These are phyloP conservation scores for Drosophila emarginata DNA, from an alignment of 2,888 invertebrate genomes.

Conservation along the genomic window DNA sequence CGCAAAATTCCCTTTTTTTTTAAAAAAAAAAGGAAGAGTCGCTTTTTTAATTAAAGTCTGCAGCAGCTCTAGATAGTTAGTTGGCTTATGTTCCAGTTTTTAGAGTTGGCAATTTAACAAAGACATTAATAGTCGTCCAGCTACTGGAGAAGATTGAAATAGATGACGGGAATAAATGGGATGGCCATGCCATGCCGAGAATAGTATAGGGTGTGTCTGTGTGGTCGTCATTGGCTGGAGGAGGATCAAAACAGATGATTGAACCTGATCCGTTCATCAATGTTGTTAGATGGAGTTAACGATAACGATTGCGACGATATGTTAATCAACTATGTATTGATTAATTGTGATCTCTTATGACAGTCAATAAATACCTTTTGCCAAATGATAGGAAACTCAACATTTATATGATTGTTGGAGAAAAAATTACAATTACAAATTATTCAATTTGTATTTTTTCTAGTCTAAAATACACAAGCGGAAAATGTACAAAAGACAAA, in stretches of 20 bases:
- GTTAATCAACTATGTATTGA: constrained; percentile 1
- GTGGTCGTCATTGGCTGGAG: neutral
- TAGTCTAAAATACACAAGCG: too few relatives aligned
- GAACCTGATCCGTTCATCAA: neutral
- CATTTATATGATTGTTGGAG: too few relatives aligned
- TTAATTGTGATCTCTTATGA: neutral
- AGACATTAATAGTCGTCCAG: constrained; percentile 61
- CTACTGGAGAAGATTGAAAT: constrained; percentile 38
- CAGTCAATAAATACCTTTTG: neutral
- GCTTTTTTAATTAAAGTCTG: constrained; percentile 66
- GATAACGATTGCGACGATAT: neutral
- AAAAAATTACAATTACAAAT: too few relatives aligned
- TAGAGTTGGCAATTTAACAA: constrained; percentile 61
- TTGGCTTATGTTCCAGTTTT: constrained; percentile 24
- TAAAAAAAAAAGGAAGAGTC: too few relatives aligned
- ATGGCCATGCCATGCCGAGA: neutral
- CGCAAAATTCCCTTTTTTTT: constrained; percentile 9
- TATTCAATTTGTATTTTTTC: too few relatives aligned
- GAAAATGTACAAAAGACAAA: constrained; percentile 56
- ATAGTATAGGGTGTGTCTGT: neutral
- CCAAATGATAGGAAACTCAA: neutral
- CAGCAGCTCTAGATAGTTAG: constrained; percentile 35
- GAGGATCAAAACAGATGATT: constrained; percentile 3
- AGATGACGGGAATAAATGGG: constrained; percentile 53
- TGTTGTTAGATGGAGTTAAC: constrained; percentile 1